Conservation (phyloP, 2,113 vertebrate species). For the Tricholaema leucomelas region DNA sequence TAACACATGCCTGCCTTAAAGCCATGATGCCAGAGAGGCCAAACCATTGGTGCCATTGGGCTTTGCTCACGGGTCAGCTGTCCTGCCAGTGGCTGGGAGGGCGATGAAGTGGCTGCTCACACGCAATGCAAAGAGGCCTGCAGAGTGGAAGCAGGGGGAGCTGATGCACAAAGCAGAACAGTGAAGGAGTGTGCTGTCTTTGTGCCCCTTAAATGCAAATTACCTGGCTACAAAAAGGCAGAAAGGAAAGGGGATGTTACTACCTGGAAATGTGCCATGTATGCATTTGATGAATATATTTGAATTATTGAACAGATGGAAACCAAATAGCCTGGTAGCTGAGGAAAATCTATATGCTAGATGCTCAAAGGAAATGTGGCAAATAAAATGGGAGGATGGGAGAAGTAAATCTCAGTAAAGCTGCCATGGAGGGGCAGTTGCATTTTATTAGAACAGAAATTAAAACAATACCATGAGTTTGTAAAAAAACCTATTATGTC, state of each 20-base stretch:
- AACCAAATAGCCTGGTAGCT: conserved; percentile 4
- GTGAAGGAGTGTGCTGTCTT: background rate
- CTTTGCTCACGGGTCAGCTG: background rate
- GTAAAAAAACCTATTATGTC: background rate
- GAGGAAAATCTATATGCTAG: background rate
- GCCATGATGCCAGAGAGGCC: background rate
- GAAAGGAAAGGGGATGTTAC: background rate
- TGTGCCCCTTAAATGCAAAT: background rate
- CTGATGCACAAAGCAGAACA: background rate
- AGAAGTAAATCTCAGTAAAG: background rate
- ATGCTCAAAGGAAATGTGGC: background rate
- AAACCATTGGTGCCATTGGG: background rate
- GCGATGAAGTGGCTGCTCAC: background rate
- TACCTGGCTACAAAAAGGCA: background rate
- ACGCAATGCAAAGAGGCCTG: rapidly evolving
- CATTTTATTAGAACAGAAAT: background rate
- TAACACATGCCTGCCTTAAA: background rate
- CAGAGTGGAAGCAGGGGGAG: background rate
- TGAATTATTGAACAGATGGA: background rate
- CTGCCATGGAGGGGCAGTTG: background rate
- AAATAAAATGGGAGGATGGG: background rate
- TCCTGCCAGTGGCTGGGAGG: background rate
- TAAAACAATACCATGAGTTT: background rate
- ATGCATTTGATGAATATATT: background rate
- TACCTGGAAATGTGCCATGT: background rate